These are phyloP conservation scores for Bubo blakistoni DNA, from an alignment of 2,113 vertebrate genomes.

Conservation along the genomic window DNA sequence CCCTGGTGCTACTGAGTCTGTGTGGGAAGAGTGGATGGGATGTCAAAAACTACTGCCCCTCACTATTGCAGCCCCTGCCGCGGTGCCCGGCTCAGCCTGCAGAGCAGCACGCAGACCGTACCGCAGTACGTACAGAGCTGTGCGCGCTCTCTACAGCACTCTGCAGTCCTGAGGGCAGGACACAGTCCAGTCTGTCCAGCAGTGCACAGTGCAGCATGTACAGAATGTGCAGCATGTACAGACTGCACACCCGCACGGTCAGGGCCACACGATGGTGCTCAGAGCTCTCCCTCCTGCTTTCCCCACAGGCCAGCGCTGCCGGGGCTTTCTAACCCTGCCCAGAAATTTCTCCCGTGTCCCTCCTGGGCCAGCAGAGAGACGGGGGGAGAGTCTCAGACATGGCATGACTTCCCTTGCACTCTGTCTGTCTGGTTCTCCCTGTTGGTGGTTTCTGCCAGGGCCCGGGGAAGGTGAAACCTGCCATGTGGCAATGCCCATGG, in stretches of 20 bases:
- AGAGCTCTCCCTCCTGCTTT: background rate
- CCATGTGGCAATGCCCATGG: fast-evolving
- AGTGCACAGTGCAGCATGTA: background rate
- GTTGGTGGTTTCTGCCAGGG: fast-evolving
- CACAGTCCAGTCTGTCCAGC: background rate
- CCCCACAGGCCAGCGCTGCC: background rate
- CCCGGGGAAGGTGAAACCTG: background rate
- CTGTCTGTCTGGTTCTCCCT: background rate
- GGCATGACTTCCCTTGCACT: fast-evolving
- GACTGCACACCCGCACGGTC: fast-evolving
- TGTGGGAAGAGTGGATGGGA: fast-evolving
- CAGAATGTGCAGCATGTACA: fast-evolving
- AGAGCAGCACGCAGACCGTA: background rate
- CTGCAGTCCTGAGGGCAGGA: background rate
- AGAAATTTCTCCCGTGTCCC: fast-evolving
- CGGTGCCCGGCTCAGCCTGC: fast-evolving
- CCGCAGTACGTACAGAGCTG: fast-evolving
- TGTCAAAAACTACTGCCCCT: background rate
- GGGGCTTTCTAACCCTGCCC: fast-evolving
- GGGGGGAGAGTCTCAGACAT: fast-evolving
- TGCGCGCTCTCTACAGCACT: too few species aligned
- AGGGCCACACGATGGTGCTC: constrained; percentile 46
- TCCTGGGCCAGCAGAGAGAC: background rate
- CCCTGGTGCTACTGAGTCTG: background rate
- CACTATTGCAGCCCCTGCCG: fast-evolving